Percentiles rank a stretch among this genome's conserved stretches.
phyloP scores from a whole-genome alignment of 1,140 invertebrate genomes.

The Dinoponera quadriceps region DNA sequence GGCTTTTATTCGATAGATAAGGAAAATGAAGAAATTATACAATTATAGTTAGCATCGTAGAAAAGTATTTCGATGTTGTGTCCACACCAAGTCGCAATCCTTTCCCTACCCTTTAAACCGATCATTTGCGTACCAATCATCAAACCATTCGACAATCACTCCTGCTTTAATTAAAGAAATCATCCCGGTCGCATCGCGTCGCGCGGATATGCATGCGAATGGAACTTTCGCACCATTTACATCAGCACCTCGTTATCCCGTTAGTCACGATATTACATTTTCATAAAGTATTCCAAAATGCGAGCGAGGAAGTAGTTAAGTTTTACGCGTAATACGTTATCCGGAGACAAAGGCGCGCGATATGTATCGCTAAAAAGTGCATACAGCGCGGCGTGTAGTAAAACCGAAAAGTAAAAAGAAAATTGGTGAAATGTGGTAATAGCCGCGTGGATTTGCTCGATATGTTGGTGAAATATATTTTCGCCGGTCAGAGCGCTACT shows the following conservation, averaged over 20 bases:
- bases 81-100: no score
- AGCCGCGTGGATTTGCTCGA: slow-evolving; percentile 42
- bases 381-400: slow-evolving; percentile 13
- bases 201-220: background rate
- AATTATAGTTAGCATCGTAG: no score
- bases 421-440: slow-evolving; percentile 67
- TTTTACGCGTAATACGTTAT: slow-evolving; percentile 59
- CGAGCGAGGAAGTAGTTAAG: slow-evolving; percentile 29
- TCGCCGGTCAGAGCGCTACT: slow-evolving; percentile 14
- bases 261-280: slow-evolving; percentile 56
- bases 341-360: slow-evolving; percentile 57
- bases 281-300: slow-evolving; percentile 63
- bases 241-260: slow-evolving; percentile 39
- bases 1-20: no score
- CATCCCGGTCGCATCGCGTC: no score
- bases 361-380: slow-evolving; percentile 61
- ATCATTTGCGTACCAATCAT: no score
- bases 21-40: no score
- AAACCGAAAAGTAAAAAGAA: slow-evolving; percentile 27
- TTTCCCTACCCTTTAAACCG: no score
- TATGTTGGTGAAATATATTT: slow-evolving; percentile 40
- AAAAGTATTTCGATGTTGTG: no score
- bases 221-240: slow-evolving; percentile 18
- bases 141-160: background rate
- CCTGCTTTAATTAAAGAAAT: slow-evolving; percentile 12